Evolutionary conservation across 1,140 invertebrate genomes (phyloP), one percentile per base, ranked within the genome.

Genomic region (Goniozus legneri): DNA sequence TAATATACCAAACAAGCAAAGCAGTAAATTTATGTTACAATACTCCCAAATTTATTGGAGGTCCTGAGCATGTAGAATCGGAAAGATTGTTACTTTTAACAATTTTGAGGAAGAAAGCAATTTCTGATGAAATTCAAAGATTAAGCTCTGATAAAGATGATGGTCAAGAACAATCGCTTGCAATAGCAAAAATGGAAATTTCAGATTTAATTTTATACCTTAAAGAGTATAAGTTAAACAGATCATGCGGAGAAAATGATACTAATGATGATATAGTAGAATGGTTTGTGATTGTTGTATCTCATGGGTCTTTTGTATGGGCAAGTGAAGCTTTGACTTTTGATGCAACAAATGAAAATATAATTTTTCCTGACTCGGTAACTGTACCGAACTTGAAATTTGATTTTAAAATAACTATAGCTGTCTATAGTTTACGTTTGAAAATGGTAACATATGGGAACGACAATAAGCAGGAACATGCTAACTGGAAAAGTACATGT

Each of bases 1-100:
- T 66, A 3, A 74, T 78, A 13, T 59, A 69, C 16, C 76, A 78
- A 41, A 68, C 65, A 0, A 64, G 63, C 3, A 78, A 78, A 56
- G 76, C 75, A 1, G 41, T 79, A 4, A 50, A 55, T 14, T 50
- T 69, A 10, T 79, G 77, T 45, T 53, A 57, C 8, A 62, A 49
- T 7, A 65, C 50, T n/a, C 69, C 68, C 37, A 67, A 72, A 41
- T 74, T 77, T 43, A 32, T 50, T 2, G 37, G 44, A 0, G 69
- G 69, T 33, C 36, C 44, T 0, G 70, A 76, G 44, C 65, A 71
- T 32, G 56, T 77, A 2, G 75, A 78, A 54, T 77, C 72, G 2
- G 74, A 79, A 44, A 68, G 67, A 20, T 60, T 73, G 16, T 46
- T 78, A 0, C 50, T 78, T 6, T 33, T 74, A 30, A 70, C 74